Base-by-base conservation (phyloP, 2,797 vertebrate species). In the Oryzias dopingdopingensis region DNA sequence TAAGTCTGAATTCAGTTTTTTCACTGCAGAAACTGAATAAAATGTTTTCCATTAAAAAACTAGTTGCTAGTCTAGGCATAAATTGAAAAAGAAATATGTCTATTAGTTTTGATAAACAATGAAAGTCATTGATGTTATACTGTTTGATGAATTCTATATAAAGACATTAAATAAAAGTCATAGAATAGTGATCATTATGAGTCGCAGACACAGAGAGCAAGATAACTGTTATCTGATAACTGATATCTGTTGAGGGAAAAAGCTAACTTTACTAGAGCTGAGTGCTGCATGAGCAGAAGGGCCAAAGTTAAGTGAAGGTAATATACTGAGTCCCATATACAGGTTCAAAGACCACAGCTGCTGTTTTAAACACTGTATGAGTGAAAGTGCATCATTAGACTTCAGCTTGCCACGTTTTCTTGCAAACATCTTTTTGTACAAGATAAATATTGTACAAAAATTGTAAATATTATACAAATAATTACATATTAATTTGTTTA, bases 241-340 rank as follows among this genome's bases (percentile, higher is more conserved):
- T 1, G 18, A 18, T 5, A 29, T 29, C 26, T 29, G 26, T 32
- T 32, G 10, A 32, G 29, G 29, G 10, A 22, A n/a, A 45, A 29
- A 41, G 59, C 75, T 62, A 77, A 67, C 77, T 81, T 83, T 78
- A 71, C 59, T 52, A 62, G 53, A 77, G 74, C 74, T 86, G 84
- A 89, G 84, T 87, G 84, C 79, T 67, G 53, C 67, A 56, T 65
- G 63, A 75, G 69, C 59, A 62, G 69, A 61, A 47, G 54, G 68
- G 58, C 51, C 66, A 56, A 60, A 47, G 54, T 15, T 49, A 42
- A 49, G 52, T 76, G 61, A 76, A 67, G 57, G 62, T 60, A 64
- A 84, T 49, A 60, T 63, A 58, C 50, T 49, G 57, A 54, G 66
- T 47, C 59, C 65, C 68, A 62, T 52, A 40, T 22, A 24, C 37